These are phyloP conservation scores for Catharus minimus DNA, from an alignment of 2,113 vertebrate species.

Conservation along the genomic window DNA sequence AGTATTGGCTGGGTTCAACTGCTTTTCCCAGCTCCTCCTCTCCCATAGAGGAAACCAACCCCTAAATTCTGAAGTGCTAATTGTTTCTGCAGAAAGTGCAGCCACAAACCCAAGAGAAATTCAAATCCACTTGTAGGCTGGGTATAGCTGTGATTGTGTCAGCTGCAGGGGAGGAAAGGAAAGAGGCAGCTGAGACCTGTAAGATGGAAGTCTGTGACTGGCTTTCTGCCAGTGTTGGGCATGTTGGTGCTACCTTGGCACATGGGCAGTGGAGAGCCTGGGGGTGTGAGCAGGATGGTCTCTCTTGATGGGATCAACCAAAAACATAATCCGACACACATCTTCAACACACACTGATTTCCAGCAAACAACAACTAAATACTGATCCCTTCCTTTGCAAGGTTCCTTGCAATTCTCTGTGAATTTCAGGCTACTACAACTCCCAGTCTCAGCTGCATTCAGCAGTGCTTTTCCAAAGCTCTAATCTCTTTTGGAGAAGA, in stretches of 20 bases:
- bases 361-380: too few species aligned
- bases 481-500: too few species aligned
- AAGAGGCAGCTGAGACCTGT: not conserved
- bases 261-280: fast-evolving
- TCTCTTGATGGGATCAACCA: fast-evolving
- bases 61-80: fast-evolving
- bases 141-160: fast-evolving
- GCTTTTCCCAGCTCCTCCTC: too few species aligned
- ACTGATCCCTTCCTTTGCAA: too few species aligned
- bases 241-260: fast-evolving
- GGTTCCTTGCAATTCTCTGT: too few species aligned
- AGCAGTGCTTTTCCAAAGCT: too few species aligned
- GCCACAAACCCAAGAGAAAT: fast-evolving
- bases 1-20: too few species aligned
- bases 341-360: not conserved
- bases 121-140: not conserved
- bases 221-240: fast-evolving
- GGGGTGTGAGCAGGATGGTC: fast-evolving
- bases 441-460: too few species aligned
- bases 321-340: fast-evolving
- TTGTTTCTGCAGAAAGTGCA: fast-evolving
- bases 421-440: too few species aligned
- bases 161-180: not conserved
- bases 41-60: fast-evolving
- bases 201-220: fast-evolving